Evolutionary conservation across 2,113 vertebrate species (phyloP), one percentile per base, ranked within the genome.

Genomic region (Phalacrocorax aristotelis): DNA sequence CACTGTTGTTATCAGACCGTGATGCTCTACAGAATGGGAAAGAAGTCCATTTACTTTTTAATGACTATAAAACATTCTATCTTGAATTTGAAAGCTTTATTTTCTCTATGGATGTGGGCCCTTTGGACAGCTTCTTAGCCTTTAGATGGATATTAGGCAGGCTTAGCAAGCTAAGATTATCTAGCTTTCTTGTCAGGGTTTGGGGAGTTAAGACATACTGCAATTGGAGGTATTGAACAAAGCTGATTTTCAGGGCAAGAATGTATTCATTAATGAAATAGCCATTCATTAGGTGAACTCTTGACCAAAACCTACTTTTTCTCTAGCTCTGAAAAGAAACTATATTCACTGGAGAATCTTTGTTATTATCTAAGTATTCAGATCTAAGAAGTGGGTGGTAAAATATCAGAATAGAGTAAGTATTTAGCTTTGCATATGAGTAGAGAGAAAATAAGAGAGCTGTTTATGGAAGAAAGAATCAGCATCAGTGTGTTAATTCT

Each of bases 321-420:
- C 48, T 89, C 80, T 90, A 70, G 23, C 80, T 93, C 57, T 93
- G 91, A 94, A 89, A 95, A 93, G 96, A 55, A 78, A 86, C 36
- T 66, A 55, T 58, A 81, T 93, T 95, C 75, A 74, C 42, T 84
- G 64, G 38, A 94, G 34, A 92, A 78, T 69, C 29, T 65, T 54
- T 80, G 94, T 96, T 96, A 76, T 14, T 89, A 93, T 97, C 87
- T 96, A 89, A 95, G 25, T 55, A 97, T 94, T 96, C 82, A 48
- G 65, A 86, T 74, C 42, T 84, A 81, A 42, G 48, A 72, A 86
- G 80, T 96, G 86, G 95, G 80, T 44, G 71, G 84, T 64, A 81
- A 94, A 97, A 93, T n/a, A 44, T 48, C 69, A 84, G 77, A 86
- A 88, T 75, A 81, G 88, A 95, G 38, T 90, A 92, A 89, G 25